Base-by-base conservation (phyloP, 53 echinoderm and acorn worm species). In the Echinarachnius parma region DNA sequence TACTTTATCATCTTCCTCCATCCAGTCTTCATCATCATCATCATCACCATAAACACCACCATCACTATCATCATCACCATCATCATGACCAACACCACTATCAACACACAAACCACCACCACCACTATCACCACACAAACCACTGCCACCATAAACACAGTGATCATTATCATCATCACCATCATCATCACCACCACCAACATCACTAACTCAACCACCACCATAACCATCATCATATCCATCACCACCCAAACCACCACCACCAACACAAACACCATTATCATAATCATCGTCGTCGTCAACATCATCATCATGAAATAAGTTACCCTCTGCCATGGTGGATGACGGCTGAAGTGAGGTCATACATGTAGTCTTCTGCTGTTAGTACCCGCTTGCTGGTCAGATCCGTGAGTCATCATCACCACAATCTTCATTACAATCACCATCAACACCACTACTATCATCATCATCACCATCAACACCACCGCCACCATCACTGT, bases 241-340 rank as follows among this genome's bases (percentile, higher is more conserved):
- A 44, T 44, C 45, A 44, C 16, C 45, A 44, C 1, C 1, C 10
- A 4, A 0, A 50, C 0, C 50, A 50, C 19, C 50, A 50, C 19
- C 16, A 50, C 1, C 50, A 50, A 20, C 50, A 50, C 0, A 7
- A 16, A 7, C 50, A 50, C 3, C 50, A 49, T 23, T 23, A 50
- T 11, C 49, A 49, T 13, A 20, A n/a, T 14, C 16, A 50, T 14
- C 50, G 23, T 14, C 50, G 23, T 9, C 50, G 23, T 7, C 50
- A 19, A 20, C 50, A 50, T 9, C 50, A 49, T 8, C n/a, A n/a
- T n/a, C n/a, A n/a, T n/a, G n/a, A n/a, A n/a, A n/a, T 26, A 10
- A 86, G 80, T 80, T 58, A 92, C 92, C 92, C 88, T 66, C 88
- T 81, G 0, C 92, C 92, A 34, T 92, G 92, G 28, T 92, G 92